Conservation (phyloP, 1,140 invertebrate genomes). For the Meloidogyne hapla region DNA sequence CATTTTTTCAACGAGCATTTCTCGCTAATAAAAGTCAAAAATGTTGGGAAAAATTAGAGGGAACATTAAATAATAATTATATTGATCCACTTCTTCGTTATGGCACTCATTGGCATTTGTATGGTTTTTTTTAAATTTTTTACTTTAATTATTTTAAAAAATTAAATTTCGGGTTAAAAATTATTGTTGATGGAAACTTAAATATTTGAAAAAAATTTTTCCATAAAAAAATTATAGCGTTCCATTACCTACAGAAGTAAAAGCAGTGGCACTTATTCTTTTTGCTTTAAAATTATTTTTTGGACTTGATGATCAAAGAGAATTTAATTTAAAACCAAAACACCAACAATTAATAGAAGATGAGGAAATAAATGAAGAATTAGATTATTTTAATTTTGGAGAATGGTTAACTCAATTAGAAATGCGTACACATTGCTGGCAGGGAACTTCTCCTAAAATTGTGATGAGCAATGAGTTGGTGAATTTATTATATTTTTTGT, state of each 20-base stretch:
- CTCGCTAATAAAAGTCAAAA: background rate
- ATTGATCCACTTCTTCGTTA: background rate
- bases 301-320: constrained; percentile 32
- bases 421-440: constrained; percentile 31
- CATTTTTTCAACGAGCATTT: background rate
- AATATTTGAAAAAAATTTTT: too few species aligned
- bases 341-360: background rate
- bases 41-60: background rate
- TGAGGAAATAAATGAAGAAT: constrained; percentile 11
- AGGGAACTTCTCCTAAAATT: constrained; percentile 16
- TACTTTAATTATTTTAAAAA: too few species aligned
- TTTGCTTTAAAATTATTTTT: constrained; percentile 37
- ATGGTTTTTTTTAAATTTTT: background rate
- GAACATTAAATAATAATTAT: background rate
- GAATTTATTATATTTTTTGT: too few species aligned
- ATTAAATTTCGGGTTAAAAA: too few species aligned
- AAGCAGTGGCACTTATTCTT: constrained; percentile 27
- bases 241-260: constrained; percentile 27
- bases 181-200: too few species aligned
- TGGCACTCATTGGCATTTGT: background rate
- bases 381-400: constrained; percentile 26
- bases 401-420: constrained; percentile 30
- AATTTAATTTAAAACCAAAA: constrained; percentile 7
- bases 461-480: constrained; percentile 19
- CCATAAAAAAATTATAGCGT: too few species aligned